A percentile compares a stretch with the other conserved stretches of the same genome.
Evolutionary conservation across 2,113 vertebrate genomes (phyloP).

Genomic region (Otus sunia): DNA sequence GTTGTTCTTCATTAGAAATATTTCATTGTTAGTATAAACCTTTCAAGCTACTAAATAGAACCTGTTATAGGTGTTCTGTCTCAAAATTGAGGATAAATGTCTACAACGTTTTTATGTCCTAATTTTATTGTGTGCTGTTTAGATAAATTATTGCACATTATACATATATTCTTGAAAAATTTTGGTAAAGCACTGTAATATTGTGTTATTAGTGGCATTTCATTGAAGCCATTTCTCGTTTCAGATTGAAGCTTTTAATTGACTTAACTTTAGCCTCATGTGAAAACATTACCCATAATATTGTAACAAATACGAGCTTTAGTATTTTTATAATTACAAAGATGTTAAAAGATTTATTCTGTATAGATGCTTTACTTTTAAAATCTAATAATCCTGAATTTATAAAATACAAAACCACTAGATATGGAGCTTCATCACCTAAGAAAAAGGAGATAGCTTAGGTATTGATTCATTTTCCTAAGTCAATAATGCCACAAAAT

Average conservation of each 20-base stretch:
- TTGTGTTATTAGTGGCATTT: neutral
- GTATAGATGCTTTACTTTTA: neutral
- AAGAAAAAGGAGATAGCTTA: neutral
- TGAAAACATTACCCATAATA: neutral
- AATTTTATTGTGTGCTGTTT: neutral
- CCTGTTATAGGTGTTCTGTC: neutral
- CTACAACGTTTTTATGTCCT: neutral
- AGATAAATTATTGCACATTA: neutral
- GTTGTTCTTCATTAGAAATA: neutral
- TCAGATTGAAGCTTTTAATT: neutral
- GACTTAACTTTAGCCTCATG: neutral
- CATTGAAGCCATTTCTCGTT: neutral
- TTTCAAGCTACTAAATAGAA: neutral
- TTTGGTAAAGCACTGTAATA: neutral
- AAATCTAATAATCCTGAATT: neutral
- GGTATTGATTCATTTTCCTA: neutral
- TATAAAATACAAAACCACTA: neutral
- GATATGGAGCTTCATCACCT: neutral
- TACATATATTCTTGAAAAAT: neutral
- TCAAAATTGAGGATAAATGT: neutral
- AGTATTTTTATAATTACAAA: neutral
- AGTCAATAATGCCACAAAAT: neutral
- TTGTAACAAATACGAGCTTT: neutral
- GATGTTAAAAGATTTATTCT: neutral
- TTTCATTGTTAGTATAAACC: neutral